phyloP scores from a whole-genome alignment of 2,888 invertebrate genomes.

The Chaitophorus viminalis region DNA sequence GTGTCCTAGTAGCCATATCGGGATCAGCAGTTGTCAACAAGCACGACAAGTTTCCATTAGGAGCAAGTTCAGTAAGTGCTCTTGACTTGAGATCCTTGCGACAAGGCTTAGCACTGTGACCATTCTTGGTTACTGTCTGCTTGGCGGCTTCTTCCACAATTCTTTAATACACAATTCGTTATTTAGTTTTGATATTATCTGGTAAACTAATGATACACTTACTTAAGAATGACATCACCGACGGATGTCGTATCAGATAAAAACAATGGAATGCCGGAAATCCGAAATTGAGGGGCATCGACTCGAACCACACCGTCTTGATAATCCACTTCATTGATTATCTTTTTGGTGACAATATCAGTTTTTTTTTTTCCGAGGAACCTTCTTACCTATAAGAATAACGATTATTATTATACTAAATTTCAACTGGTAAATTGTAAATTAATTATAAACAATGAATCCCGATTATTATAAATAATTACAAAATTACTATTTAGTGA shows the following conservation, averaged over 20 bases:
- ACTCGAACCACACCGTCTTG: slow-evolving; percentile 66
- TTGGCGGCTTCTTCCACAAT: slow-evolving; percentile 57
- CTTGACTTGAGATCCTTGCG: slow-evolving; percentile 65
- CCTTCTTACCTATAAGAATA: slow-evolving; percentile 65
- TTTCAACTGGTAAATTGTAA: background rate
- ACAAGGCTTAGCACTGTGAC: slow-evolving; percentile 41
- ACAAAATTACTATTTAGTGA: background rate
- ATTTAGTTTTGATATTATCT: background rate
- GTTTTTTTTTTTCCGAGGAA: slow-evolving; percentile 65
- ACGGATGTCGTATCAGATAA: slow-evolving; percentile 68
- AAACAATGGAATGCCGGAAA: slow-evolving; percentile 67
- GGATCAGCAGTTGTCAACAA: slow-evolving; percentile 67
- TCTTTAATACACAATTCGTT: slow-evolving; percentile 12
- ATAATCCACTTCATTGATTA: slow-evolving; percentile 66
- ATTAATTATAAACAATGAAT: background rate
- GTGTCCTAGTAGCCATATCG: slow-evolving; percentile 67
- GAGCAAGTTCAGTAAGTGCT: slow-evolving; percentile 66
- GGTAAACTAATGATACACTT: slow-evolving; percentile 58
- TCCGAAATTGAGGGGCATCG: slow-evolving; percentile 67
- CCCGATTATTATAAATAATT: background rate
- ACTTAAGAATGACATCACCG: slow-evolving; percentile 69
- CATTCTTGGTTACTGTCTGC: slow-evolving; percentile 44
- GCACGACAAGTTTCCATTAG: slow-evolving; percentile 67
- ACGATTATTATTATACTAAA: background rate
- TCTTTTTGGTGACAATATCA: slow-evolving; percentile 65